Percentiles rank a stretch among this genome's conserved stretches.
Conservation (phyloP, 2,888 invertebrate genomes). For the Tupiocoris notatus region DNA sequence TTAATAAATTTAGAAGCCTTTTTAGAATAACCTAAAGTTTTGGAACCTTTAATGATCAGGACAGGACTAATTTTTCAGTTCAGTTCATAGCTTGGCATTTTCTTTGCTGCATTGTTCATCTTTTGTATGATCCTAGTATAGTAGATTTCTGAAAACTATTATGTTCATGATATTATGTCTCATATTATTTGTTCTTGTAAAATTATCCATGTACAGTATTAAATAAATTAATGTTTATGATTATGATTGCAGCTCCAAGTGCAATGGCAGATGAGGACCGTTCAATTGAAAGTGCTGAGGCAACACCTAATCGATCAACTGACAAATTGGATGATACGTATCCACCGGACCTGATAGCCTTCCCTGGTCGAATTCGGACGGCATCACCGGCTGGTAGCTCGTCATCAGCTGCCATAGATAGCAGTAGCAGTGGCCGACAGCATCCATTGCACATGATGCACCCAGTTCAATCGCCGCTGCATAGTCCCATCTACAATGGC, state of each 20-base stretch:
- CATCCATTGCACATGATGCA: slow-evolving; percentile 49
- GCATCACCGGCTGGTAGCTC: slow-evolving; percentile 78
- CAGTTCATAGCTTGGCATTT: too few relatives aligned
- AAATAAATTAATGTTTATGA: neutral
- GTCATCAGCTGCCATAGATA: slow-evolving; percentile 73
- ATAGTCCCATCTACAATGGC: slow-evolving; percentile 54
- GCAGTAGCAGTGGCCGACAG: slow-evolving; percentile 58
- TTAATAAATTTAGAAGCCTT: too few relatives aligned
- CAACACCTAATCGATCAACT: slow-evolving; percentile 53
- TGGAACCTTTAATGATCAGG: too few relatives aligned
- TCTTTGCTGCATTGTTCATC: too few relatives aligned
- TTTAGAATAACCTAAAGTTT: too few relatives aligned
- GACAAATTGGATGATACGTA: slow-evolving; percentile 53
- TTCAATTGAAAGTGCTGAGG: slow-evolving; percentile 59
- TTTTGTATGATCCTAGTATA: too few relatives aligned
- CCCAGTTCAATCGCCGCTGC: slow-evolving; percentile 61
- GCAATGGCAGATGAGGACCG: slow-evolving; percentile 50
- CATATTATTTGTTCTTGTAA: too few relatives aligned
- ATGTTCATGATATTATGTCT: too few relatives aligned
- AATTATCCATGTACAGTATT: neutral
- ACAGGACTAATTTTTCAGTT: too few relatives aligned
- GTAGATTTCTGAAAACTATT: too few relatives aligned
- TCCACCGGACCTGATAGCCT: slow-evolving; percentile 79
- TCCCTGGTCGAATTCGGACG: slow-evolving; percentile 69
- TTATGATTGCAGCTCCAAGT: slow-evolving; percentile 47